Conservation (phyloP, 2,113 vertebrate genomes). For the Centropristis striata region DNA sequence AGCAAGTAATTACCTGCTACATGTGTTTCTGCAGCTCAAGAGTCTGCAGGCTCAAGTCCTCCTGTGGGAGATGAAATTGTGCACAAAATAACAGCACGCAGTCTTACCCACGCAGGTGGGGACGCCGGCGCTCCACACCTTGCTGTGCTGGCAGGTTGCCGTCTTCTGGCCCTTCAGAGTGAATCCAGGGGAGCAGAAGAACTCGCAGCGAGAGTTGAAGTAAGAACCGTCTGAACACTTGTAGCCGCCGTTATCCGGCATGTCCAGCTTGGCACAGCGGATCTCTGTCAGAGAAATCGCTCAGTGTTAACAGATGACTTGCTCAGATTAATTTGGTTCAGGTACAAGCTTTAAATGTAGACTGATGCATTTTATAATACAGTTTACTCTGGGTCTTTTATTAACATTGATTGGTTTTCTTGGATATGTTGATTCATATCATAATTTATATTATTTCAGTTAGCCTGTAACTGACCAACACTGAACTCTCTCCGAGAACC, state of each 20-base stretch:
- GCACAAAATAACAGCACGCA: slow-evolving; percentile 18
- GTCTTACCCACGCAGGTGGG: slow-evolving; percentile 91
- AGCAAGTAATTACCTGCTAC: slow-evolving; percentile 15
- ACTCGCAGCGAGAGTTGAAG: slow-evolving; percentile 96
- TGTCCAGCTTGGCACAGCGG: slow-evolving; percentile 90
- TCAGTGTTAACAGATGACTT: background rate
- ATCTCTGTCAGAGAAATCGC: slow-evolving; percentile 86
- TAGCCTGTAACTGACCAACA: too few relatives aligned
- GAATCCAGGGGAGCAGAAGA: slow-evolving; percentile 94
- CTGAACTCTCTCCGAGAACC: background rate
- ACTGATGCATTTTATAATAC: background rate
- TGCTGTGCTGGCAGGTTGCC: slow-evolving; percentile 91
- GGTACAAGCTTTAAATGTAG: background rate
- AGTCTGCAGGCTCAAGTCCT: background rate
- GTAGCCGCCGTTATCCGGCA: slow-evolving; percentile 93
- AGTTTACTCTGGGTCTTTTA: background rate
- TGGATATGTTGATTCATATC: background rate
- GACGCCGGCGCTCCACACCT: slow-evolving; percentile 89
- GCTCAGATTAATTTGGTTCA: background rate
- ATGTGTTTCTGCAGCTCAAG: background rate
- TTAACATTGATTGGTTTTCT: background rate
- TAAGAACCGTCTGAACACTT: slow-evolving; percentile 96
- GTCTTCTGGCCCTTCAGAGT: slow-evolving; percentile 90
- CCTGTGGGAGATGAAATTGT: background rate
- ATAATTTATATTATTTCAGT: background rate